These are phyloP conservation scores for Agapostemon virescens DNA, from an alignment of 2,888 invertebrate genomes.

Conservation along the genomic window DNA sequence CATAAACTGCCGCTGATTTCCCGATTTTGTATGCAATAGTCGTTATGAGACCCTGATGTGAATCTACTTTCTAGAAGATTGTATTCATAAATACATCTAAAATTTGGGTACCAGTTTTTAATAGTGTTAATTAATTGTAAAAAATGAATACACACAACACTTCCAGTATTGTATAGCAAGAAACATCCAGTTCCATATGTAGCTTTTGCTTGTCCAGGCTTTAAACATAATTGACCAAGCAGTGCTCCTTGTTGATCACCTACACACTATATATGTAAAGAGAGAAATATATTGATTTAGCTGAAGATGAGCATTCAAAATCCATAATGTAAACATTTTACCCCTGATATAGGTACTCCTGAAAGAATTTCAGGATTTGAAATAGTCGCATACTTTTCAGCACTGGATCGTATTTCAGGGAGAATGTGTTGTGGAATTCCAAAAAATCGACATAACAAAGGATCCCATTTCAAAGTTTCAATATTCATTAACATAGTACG, in stretches of 20 bases:
- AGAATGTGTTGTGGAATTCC: conserved; percentile 91
- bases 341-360: conserved; percentile 93
- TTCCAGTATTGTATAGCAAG: conserved; percentile 95
- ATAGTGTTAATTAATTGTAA: background rate
- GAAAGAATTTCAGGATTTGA: conserved; percentile 85
- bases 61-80: conserved; percentile 87
- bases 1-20: conserved; percentile 88
- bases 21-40: conserved; percentile 96
- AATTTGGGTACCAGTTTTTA: background rate
- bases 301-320: background rate
- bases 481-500: conserved; percentile 98
- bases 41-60: conserved; percentile 92
- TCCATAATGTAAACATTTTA: conserved; percentile 80
- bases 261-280: conserved; percentile 84
- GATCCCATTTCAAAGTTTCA: conserved; percentile 93
- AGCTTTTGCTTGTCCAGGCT: conserved; percentile 94
- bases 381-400: conserved; percentile 94
- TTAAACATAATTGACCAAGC: conserved; percentile 94
- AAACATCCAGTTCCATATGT: conserved; percentile 98
- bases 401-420: conserved; percentile 93
- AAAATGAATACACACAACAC: conserved; percentile 80
- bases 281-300: background rate
- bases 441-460: conserved; percentile 92
- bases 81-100: background rate
- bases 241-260: conserved; percentile 98